Percentiles rank a stretch among this genome's conserved stretches.
Evolutionary conservation across 2,113 vertebrate genomes (phyloP).

Genomic region (Dascyllus trimaculatus): DNA sequence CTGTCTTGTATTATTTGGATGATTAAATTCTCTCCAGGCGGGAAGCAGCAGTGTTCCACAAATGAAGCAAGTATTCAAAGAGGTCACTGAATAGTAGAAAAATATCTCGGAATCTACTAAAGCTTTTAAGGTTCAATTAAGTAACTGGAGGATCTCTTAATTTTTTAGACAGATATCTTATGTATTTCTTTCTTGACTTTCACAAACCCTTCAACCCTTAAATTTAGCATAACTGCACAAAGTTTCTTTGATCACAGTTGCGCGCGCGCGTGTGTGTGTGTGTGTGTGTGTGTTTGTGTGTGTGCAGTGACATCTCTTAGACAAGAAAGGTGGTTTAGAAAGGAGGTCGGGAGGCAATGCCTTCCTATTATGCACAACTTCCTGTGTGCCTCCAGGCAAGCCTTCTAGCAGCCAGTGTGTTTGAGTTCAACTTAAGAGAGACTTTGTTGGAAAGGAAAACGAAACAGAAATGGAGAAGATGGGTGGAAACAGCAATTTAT

Average conservation of each 20-base stretch:
- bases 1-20: constrained; percentile 13
- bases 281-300: constrained; percentile 31
- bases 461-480: constrained; percentile 30
- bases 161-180: constrained; percentile 13
- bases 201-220: constrained; percentile 26
- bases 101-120: constrained; percentile 17
- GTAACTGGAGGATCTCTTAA: not conserved
- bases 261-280: not conserved
- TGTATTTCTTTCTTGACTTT: constrained; percentile 35
- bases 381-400: constrained; percentile 66
- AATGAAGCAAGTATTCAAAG: constrained; percentile 10
- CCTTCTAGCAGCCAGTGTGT: constrained; percentile 58
- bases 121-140: not conserved
- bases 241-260: constrained; percentile 30
- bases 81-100: not conserved
- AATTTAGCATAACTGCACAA: constrained; percentile 22
- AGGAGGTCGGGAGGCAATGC: constrained; percentile 43
- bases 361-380: constrained; percentile 65
- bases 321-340: constrained; percentile 49
- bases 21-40: not conserved
- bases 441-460: constrained; percentile 21
- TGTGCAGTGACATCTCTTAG: constrained; percentile 48
- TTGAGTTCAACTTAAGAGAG: constrained; percentile 56
- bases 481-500: constrained; percentile 16
- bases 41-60: not conserved